Conservation (phyloP, 2,113 vertebrate species). For the Apeltes quadracus region DNA sequence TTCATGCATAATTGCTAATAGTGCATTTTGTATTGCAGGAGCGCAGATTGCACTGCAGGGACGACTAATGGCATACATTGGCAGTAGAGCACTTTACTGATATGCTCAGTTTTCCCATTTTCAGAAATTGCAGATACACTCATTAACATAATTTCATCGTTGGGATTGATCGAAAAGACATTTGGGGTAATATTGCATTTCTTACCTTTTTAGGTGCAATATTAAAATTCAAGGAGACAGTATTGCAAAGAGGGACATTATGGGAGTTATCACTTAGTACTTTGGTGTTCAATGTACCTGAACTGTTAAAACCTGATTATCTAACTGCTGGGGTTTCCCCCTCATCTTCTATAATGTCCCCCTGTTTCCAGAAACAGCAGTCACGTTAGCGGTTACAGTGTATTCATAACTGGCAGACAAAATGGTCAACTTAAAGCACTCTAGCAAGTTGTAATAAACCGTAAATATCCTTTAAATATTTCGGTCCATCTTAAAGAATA, state of each 20-base stretch:
- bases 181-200: neutral
- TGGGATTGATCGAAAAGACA: neutral
- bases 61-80: neutral
- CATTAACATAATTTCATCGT: slow-evolving; percentile 4
- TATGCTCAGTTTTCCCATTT: neutral
- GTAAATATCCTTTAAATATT: slow-evolving; percentile 4
- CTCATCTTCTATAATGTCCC: neutral
- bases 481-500: slow-evolving; percentile 1
- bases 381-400: neutral
- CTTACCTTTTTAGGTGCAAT: neutral
- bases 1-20: neutral
- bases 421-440: slow-evolving; percentile 15
- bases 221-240: neutral
- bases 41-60: neutral
- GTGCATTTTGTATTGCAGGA: neutral
- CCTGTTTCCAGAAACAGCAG: neutral
- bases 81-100: neutral
- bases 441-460: slow-evolving; percentile 6
- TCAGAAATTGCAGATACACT: neutral
- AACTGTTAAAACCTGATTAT: neutral
- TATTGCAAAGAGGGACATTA: neutral
- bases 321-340: neutral
- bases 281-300: neutral
- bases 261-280: neutral
- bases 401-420: neutral